phyloP scores from a whole-genome alignment of 92 coral and sea anemone genomes.

The Parazoanthus atlanticus region DNA sequence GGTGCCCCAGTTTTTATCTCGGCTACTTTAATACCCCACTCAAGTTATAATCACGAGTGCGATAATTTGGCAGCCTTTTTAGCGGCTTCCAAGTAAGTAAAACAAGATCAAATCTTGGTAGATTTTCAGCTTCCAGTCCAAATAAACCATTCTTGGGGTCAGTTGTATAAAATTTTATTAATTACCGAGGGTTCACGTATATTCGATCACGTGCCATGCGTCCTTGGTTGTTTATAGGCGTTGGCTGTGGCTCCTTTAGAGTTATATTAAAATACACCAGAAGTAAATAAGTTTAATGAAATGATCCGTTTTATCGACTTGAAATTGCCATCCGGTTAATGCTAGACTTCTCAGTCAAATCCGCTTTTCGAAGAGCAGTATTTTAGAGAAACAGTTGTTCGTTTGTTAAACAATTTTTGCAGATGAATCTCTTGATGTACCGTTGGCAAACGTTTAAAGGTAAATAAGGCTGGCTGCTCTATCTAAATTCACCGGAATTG shows the following conservation, averaged over 20 bases:
- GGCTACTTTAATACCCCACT: too few relatives aligned
- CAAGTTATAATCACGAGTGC: too few relatives aligned
- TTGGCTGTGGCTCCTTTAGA: constrained; percentile 9
- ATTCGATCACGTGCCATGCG: background rate
- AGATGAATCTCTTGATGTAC: background rate
- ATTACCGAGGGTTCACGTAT: background rate
- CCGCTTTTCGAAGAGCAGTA: background rate
- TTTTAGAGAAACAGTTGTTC: background rate
- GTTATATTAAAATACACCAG: background rate
- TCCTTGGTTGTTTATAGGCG: constrained; percentile 21
- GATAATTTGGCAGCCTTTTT: background rate
- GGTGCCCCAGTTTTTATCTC: too few relatives aligned
- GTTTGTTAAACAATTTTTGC: background rate
- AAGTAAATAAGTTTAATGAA: constrained; percentile 7
- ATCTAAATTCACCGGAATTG: background rate
- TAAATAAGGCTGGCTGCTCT: background rate
- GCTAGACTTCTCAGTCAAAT: background rate
- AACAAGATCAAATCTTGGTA: background rate
- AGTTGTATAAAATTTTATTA: background rate
- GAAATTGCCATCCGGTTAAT: background rate
- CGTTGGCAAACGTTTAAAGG: background rate
- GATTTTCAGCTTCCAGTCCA: background rate
- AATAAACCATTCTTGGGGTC: background rate
- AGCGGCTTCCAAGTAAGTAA: background rate
- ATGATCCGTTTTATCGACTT: constrained; percentile 14